Conservation (phyloP, 2,888 invertebrate species). For the Thecocarcelia acutangulata region DNA sequence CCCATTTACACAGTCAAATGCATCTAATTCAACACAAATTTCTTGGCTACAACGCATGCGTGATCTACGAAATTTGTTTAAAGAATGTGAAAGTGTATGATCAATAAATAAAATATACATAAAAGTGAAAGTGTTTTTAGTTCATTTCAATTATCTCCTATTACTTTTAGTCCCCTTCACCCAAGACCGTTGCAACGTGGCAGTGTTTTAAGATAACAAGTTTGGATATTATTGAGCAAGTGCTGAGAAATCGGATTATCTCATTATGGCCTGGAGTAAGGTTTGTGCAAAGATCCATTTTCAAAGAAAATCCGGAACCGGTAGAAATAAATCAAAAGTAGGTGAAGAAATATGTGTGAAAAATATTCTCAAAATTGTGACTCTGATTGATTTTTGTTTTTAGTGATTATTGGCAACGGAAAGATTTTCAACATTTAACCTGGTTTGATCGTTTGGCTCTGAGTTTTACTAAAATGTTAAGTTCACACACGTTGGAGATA, state of each 20-base stretch:
- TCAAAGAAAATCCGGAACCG: constrained; percentile 10
- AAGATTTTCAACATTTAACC: constrained; percentile 74
- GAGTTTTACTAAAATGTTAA: constrained; percentile 84
- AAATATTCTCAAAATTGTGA: background rate
- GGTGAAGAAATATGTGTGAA: background rate
- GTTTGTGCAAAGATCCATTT: constrained; percentile 76
- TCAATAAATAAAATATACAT: background rate
- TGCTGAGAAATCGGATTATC: constrained; percentile 84
- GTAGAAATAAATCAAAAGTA: constrained; percentile 33
- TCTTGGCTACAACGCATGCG: constrained; percentile 60
- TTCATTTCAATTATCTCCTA: background rate
- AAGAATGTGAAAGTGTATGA: constrained; percentile 65
- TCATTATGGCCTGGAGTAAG: constrained; percentile 85
- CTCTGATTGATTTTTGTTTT: background rate
- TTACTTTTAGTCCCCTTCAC: constrained; percentile 29
- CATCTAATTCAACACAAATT: constrained; percentile 11
- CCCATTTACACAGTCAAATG: background rate
- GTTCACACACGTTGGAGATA: constrained; percentile 86
- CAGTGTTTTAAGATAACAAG: constrained; percentile 76
- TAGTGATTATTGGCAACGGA: constrained; percentile 69
- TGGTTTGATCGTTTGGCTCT: constrained; percentile 85
- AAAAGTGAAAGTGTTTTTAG: constrained; percentile 2
- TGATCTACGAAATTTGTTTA: constrained; percentile 48
- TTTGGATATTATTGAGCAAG: constrained; percentile 83
- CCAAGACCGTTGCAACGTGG: constrained; percentile 78